Evolutionary conservation across 1,140 invertebrate genomes (phyloP).

Genomic region (Drosophila parvula): DNA sequence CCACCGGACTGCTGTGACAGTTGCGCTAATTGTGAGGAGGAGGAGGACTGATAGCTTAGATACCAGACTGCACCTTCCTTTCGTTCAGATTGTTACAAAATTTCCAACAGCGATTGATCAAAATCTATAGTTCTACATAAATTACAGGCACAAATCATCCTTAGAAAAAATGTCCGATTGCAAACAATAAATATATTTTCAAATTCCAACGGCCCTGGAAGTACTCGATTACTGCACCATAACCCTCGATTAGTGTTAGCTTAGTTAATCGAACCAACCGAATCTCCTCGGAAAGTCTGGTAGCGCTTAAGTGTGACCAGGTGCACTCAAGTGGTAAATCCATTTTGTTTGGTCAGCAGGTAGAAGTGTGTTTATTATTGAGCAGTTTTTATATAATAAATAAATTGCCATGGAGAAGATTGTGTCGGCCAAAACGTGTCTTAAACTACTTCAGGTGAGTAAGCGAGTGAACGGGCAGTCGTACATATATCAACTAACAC

Average conservation of each 20-base stretch:
- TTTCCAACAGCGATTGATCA: not conserved
- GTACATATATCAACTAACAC: not conserved
- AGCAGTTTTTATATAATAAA: constrained; percentile 39
- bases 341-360: not conserved
- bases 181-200: not conserved
- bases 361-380: constrained; percentile 13
- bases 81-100: constrained; percentile 8
- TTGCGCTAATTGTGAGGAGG: constrained; percentile 31
- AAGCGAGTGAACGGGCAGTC: not conserved
- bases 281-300: too few relatives aligned
- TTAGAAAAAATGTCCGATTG: not conserved
- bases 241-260: not conserved
- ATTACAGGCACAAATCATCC: constrained; percentile 1
- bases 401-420: constrained; percentile 55
- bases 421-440: constrained; percentile 49
- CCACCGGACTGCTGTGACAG: constrained; percentile 40
- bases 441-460: constrained; percentile 60
- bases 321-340: not conserved
- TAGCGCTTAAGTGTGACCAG: not conserved
- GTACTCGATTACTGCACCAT: not conserved
- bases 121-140: constrained; percentile 33
- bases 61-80: not conserved
- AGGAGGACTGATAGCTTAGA: constrained; percentile 33
- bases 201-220: not conserved
- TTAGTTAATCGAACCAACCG: too few relatives aligned